These are phyloP conservation scores for Brachionus plicatilis DNA, from an alignment of 1,140 invertebrate species.

Conservation along the genomic window DNA sequence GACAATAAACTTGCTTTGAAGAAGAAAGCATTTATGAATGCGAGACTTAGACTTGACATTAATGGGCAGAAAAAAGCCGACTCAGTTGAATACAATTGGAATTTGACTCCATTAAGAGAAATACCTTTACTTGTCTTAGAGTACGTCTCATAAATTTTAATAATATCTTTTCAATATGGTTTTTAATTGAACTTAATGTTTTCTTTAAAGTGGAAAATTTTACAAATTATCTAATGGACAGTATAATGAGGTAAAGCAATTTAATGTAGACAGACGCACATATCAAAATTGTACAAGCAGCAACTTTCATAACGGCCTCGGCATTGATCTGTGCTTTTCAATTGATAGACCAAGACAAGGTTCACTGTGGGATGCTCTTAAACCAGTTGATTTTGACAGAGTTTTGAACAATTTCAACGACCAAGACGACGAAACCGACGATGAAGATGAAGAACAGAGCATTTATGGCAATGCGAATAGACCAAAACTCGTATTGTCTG, in stretches of 20 bases:
- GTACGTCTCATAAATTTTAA: background rate
- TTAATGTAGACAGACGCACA: background rate
- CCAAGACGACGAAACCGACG: constrained; percentile 14
- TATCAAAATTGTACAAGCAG: background rate
- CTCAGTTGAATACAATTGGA: constrained; percentile 5
- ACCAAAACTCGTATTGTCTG: constrained; percentile 9
- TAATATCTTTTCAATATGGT: background rate
- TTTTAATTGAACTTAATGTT: background rate
- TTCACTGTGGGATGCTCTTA: background rate
- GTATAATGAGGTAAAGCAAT: constrained; percentile 10
- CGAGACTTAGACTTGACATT: constrained; percentile 6
- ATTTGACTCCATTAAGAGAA: constrained; percentile 12
- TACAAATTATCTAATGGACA: constrained; percentile 28
- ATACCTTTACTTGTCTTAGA: constrained; percentile 19
- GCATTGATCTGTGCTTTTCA: constrained; percentile 5
- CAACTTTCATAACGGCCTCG: constrained; percentile 4
- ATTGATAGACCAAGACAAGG: constrained; percentile 11
- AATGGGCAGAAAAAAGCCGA: background rate
- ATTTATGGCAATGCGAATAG: background rate
- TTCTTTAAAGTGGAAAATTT: constrained; percentile 26
- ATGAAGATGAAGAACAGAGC: background rate
- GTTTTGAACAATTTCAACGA: background rate
- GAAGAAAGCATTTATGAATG: constrained; percentile 28
- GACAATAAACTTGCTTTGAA: constrained; percentile 4
- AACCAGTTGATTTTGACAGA: constrained; percentile 10